Conservation (phyloP, 2,113 vertebrate genomes). For the Pitta sordida region DNA sequence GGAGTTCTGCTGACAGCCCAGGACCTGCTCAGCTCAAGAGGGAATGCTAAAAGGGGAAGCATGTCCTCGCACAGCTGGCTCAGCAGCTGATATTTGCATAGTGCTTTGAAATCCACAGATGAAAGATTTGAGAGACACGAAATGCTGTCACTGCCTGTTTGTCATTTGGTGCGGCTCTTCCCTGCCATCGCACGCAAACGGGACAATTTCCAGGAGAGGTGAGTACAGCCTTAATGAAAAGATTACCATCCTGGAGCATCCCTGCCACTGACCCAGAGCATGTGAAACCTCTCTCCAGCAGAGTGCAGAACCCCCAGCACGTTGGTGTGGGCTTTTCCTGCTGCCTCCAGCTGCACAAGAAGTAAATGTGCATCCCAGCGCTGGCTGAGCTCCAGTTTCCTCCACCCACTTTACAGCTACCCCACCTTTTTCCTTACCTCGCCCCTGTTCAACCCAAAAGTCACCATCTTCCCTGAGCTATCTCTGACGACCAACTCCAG, state of each 20-base stretch:
- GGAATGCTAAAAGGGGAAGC: not conserved
- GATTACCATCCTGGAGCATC: not conserved
- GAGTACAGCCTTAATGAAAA: not conserved
- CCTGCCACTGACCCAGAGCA: not conserved
- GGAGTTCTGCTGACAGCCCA: not conserved
- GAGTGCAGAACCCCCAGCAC: rapidly evolving
- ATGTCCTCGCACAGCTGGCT: not conserved
- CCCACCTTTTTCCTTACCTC: not conserved
- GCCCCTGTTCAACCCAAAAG: rapidly evolving
- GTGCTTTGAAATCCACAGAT: constrained; percentile 1
- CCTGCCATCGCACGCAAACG: not conserved
- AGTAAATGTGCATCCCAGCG: not conserved
- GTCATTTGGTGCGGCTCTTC: not conserved
- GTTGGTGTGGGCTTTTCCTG: rapidly evolving
- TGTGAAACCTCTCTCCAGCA: rapidly evolving
- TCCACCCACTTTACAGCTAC: not conserved
- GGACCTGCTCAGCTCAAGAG: not conserved
- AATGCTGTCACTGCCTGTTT: not conserved
- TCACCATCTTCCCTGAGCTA: not conserved
- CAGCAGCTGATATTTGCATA: not conserved
- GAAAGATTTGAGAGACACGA: not conserved
- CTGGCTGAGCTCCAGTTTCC: not conserved
- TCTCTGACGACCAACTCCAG: not conserved
- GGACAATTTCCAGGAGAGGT: not conserved
- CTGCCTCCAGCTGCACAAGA: not conserved